These are phyloP conservation scores for Perca fluviatilis DNA, from an alignment of 2,113 vertebrate species.

Conservation along the genomic window DNA sequence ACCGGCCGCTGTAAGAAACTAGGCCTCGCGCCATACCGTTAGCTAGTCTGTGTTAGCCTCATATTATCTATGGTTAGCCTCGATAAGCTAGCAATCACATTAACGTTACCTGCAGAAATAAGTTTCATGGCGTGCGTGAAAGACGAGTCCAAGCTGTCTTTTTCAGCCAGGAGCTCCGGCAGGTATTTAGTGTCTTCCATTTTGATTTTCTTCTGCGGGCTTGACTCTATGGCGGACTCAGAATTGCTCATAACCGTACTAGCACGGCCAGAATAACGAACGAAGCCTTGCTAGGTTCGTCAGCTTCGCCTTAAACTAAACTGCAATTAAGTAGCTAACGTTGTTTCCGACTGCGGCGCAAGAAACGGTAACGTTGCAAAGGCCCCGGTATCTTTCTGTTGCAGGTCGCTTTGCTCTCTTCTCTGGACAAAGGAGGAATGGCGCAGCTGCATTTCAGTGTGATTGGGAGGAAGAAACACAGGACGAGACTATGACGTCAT, in stretches of 20 bases:
- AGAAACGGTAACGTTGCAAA: too few species aligned
- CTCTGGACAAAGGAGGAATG: conserved; percentile 76
- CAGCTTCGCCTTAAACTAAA: background rate
- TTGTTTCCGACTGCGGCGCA: rapidly evolving
- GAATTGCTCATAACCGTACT: conserved; percentile 27
- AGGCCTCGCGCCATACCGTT: background rate
- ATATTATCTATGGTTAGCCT: background rate
- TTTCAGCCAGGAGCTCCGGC: conserved; percentile 96
- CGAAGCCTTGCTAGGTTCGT: background rate
- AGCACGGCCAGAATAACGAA: background rate
- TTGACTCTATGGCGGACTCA: conserved; percentile 47
- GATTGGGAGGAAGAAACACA: background rate
- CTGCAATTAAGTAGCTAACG: too few species aligned
- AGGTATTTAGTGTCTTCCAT: conserved; percentile 97
- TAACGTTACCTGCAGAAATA: conserved; percentile 77
- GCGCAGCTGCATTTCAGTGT: conserved; percentile 73
- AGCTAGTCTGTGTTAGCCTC: background rate
- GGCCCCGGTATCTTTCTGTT: background rate
- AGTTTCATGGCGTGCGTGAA: conserved; percentile 96
- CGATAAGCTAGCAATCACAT: rapidly evolving
- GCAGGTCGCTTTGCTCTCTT: background rate
- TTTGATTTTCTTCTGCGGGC: conserved; percentile 77
- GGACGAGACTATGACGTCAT: conserved; percentile 48
- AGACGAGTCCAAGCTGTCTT: conserved; percentile 95
- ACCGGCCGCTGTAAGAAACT: background rate